Evolutionary conservation across 2,797 vertebrate genomes (phyloP).

Genomic region (Helarctos malayanus): DNA sequence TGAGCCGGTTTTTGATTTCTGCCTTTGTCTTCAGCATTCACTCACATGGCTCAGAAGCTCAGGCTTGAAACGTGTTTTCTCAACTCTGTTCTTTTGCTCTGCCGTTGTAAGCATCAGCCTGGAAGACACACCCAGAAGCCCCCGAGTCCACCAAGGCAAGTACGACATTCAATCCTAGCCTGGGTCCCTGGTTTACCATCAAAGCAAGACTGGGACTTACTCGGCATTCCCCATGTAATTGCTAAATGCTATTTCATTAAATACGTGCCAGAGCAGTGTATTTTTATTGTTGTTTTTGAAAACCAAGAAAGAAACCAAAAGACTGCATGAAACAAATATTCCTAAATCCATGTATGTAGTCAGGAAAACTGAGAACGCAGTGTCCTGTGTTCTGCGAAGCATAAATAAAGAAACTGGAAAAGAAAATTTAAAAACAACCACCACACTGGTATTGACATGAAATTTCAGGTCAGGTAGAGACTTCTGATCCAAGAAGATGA

Average conservation of each 20-base stretch:
- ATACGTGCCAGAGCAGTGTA: neutral
- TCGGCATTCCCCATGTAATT: neutral
- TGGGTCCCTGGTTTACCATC: slow-evolving; percentile 36
- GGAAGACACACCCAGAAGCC: neutral
- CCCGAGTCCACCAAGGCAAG: neutral
- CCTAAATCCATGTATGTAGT: neutral
- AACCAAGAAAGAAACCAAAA: slow-evolving; percentile 37
- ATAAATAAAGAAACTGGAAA: slow-evolving; percentile 27
- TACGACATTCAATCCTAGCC: neutral
- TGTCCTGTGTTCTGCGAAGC: neutral
- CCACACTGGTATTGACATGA: neutral
- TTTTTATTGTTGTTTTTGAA: slow-evolving; percentile 57
- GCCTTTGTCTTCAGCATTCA: neutral
- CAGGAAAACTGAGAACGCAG: slow-evolving; percentile 23
- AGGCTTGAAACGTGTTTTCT: neutral
- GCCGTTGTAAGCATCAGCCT: neutral
- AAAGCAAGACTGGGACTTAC: neutral
- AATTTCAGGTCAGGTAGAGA: neutral
- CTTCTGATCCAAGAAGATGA: neutral
- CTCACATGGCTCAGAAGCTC: neutral
- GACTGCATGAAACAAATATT: neutral
- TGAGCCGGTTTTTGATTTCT: neutral
- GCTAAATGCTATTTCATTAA: neutral
- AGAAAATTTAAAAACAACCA: neutral
- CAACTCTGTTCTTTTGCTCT: neutral